A percentile compares a stretch with the other conserved stretches of the same genome.
Conservation (phyloP, 2,888 invertebrate genomes). For the Chalcosyrphus nemorum region DNA sequence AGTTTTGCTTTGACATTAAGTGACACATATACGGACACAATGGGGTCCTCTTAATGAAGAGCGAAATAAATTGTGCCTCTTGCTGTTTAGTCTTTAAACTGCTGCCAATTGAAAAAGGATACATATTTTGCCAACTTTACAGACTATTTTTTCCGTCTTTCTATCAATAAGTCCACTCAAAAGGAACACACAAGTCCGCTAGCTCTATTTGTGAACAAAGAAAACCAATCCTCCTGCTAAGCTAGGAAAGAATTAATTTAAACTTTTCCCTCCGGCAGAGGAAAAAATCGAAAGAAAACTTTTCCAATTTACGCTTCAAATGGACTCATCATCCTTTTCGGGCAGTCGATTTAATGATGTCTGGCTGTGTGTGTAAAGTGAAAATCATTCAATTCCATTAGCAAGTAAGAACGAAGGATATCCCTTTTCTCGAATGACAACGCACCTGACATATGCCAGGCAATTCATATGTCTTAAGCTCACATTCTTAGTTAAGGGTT, state of each 20-base stretch:
- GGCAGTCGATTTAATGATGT: constrained; percentile 30
- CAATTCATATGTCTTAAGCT: neutral
- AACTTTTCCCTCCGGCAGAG: constrained; percentile 33
- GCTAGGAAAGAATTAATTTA: constrained; percentile 49
- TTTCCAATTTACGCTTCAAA: constrained; percentile 58
- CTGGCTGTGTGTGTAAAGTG: constrained; percentile 17
- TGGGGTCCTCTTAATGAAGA: too few species aligned
- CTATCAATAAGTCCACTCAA: constrained; percentile 31
- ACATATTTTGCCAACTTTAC: constrained; percentile 9
- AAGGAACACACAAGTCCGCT: constrained; percentile 13
- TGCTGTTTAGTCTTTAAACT: too few species aligned
- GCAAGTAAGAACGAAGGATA: neutral
- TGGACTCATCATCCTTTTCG: constrained; percentile 28
- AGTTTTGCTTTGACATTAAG: neutral
- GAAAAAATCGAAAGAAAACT: constrained; percentile 27
- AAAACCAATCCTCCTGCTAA: constrained; percentile 19
- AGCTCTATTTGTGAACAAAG: constrained; percentile 41
- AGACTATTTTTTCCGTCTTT: constrained; percentile 13
- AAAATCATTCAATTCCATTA: constrained; percentile 41
- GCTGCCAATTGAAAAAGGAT: neutral
- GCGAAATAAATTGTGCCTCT: too few species aligned
- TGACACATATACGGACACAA: too few species aligned
- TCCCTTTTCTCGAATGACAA: neutral
- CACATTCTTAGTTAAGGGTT: neutral
- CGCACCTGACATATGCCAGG: constrained; percentile 33